Base-by-base conservation (phyloP, 2,797 vertebrate species). In the Steatocranus sp. region DNA sequence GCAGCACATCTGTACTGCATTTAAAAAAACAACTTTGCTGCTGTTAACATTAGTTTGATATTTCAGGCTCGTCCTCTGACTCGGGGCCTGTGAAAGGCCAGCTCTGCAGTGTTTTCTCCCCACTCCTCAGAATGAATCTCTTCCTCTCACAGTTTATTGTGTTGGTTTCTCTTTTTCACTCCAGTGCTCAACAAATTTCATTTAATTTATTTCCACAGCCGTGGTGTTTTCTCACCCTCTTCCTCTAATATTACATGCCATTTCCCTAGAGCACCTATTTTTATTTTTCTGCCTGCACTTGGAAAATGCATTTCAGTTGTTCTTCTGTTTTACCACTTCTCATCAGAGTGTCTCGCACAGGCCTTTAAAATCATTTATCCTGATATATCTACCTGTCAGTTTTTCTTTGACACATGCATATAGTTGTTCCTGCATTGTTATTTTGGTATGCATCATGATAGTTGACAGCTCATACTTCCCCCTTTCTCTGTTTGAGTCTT, bases 301-400 rank as follows among this genome's bases (percentile, higher is more conserved):
- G 23, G 76, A 88, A 88, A 82, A 88, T 90, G 83, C 85, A 92
- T 91, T 87, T n/a, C 77, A 73, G 15, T 86, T 63, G 63, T 83
- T 87, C 90, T 87, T 87, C 88, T 73, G 14, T 78, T 78, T 88
- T 53, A 78, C 66, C 58, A 2, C 11, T 73, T 3, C 36, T 84
- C 78, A 36, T 88, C 87, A 66, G 50, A 5, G 27, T 8, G 58
- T 56, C 83, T 83, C 50, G 15, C 36, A 17, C 41, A 20, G 53
- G 66, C 36, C 15, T 36, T 41, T 11, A 54, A 1, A 18, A 18
- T 79, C 20, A 58, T 78, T 81, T 11, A 70, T 70, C 49, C 0
- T 2, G 7, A 10, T n/a, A 2, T 41, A 25, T 38, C 5, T 8
- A 7, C 27, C 56, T 11, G 36, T 58, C 8, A 1, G 12, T 12